These are phyloP conservation scores for Tachina lurida DNA, from an alignment of 2,888 invertebrate genomes.

Conservation along the genomic window DNA sequence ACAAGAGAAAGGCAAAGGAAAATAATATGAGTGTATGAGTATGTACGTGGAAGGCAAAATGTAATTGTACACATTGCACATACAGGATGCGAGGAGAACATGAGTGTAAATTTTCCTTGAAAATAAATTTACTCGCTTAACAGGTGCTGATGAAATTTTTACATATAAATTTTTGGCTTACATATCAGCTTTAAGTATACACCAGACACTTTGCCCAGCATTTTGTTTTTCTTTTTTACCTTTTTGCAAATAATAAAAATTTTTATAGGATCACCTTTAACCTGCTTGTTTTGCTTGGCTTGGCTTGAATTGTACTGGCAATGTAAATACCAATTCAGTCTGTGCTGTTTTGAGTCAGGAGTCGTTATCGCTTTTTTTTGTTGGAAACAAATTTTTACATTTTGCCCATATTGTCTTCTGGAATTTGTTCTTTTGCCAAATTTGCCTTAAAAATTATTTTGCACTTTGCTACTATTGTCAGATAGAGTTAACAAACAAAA, in stretches of 20 bases:
- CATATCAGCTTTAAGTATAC: background rate
- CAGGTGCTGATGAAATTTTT: conserved; percentile 34
- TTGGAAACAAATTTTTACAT: background rate
- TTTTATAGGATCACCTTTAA: background rate
- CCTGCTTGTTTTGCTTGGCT: background rate
- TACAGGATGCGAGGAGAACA: background rate
- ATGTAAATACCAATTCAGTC: background rate
- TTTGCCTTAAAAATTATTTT: background rate
- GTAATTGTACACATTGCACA: too few species aligned
- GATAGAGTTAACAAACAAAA: background rate
- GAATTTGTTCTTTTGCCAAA: conserved; percentile 9
- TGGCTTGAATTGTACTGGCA: background rate
- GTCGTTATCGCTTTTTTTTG: background rate
- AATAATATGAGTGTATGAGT: too few species aligned
- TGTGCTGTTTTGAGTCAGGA: background rate
- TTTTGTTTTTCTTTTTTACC: background rate
- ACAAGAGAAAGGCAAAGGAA: background rate
- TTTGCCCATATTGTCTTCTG: conserved; percentile 22
- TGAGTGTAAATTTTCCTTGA: background rate
- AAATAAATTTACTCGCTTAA: conserved; percentile 10
- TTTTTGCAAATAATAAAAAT: too few species aligned
- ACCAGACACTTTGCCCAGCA: background rate
- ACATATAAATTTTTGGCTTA: background rate
- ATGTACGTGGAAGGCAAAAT: too few species aligned
- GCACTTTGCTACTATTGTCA: background rate